These are phyloP conservation scores for Limnephilus marmoratus DNA, from an alignment of 2,888 invertebrate genomes.

Conservation along the genomic window DNA sequence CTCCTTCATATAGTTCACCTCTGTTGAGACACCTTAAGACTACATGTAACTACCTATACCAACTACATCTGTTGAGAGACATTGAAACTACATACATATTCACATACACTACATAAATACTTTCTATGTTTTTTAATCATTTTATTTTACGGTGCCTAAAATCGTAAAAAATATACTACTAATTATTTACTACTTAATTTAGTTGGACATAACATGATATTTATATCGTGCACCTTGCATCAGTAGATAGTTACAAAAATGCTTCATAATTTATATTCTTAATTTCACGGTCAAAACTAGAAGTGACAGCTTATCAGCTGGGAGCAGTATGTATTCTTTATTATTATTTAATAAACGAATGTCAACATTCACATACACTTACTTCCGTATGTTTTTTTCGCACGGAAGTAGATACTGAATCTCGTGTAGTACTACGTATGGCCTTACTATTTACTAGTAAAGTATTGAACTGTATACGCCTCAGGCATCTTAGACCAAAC, in stretches of 20 bases:
- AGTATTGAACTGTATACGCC: not conserved
- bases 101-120: too few relatives aligned
- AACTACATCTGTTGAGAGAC: too few relatives aligned
- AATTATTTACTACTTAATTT: too few relatives aligned
- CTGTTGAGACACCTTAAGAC: too few relatives aligned
- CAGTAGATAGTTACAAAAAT: not conserved
- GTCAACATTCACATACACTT: not conserved
- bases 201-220: not conserved
- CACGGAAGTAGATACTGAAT: not conserved
- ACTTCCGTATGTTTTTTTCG: not conserved
- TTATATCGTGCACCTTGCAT: not conserved
- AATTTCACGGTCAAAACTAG: not conserved
- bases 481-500: not conserved
- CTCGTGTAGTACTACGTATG: not conserved
- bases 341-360: not conserved
- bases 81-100: too few relatives aligned
- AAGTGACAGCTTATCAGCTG: not conserved
- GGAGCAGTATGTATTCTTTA: not conserved
- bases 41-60: too few relatives aligned
- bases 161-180: too few relatives aligned
- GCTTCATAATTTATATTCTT: not conserved
- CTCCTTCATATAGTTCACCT: too few relatives aligned
- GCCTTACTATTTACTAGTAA: not conserved
- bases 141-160: too few relatives aligned
- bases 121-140: too few relatives aligned